Conservation (phyloP, 2,888 invertebrate species). For the Drosophila nr. fundita region DNA sequence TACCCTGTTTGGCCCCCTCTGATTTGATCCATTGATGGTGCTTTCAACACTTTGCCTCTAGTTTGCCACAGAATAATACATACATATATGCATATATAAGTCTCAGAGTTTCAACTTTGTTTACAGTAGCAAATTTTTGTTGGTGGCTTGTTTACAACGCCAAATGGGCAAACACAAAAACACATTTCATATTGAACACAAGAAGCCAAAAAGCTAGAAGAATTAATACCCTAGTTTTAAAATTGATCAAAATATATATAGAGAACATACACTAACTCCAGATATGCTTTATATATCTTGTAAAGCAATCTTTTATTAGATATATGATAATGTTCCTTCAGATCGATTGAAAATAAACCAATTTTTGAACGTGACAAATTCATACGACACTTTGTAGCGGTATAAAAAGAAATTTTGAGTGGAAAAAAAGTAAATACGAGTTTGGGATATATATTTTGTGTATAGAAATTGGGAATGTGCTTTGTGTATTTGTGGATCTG, state of each 20-base stretch:
- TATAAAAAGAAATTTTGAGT: conserved; percentile 9
- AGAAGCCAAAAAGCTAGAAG: conserved; percentile 15
- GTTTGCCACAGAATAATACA: conserved; percentile 1
- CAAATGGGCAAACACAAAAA: conserved; percentile 50
- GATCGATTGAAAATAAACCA: not conserved
- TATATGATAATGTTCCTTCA: not conserved
- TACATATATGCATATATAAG: conserved; percentile 6
- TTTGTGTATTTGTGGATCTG: conserved; percentile 24
- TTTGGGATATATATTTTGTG: conserved; percentile 16
- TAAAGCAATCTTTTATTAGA: not conserved
- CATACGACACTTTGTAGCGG: not conserved
- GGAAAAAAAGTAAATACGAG: conserved; percentile 13
- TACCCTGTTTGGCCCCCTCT: not conserved
- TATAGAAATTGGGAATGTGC: conserved; percentile 24
- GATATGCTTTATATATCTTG: not conserved
- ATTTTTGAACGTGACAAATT: not conserved
- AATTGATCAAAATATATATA: not conserved
- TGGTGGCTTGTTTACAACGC: conserved; percentile 52
- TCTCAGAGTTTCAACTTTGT: conserved; percentile 45
- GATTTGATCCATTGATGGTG: conserved; percentile 16
- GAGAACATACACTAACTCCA: not conserved
- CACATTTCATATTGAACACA: conserved; percentile 33
- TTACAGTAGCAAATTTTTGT: conserved; percentile 46
- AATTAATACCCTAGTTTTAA: conserved; percentile 4
- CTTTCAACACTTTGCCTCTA: conserved; percentile 36